A percentile compares a stretch with the other conserved stretches of the same genome.
Conservation (phyloP, 2,888 invertebrate species). For the Galeopsomyia nigrocyanea region DNA sequence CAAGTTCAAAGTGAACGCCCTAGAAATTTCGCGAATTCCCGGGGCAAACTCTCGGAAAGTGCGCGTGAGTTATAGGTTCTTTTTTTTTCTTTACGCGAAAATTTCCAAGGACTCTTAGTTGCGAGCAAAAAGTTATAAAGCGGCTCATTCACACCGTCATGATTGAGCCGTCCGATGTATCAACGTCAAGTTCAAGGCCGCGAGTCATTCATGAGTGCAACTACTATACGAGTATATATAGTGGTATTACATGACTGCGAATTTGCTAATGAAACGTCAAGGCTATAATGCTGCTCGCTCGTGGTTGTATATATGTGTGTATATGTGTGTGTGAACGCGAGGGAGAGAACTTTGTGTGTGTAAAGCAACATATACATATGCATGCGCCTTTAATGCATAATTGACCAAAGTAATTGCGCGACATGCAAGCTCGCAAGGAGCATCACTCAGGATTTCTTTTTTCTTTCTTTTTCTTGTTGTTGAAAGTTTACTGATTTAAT, state of each 20-base stretch:
- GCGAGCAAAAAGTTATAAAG: conserved; percentile 22
- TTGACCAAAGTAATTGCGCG: conserved; percentile 60
- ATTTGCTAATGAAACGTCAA: conserved; percentile 30
- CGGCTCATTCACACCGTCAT: conserved; percentile 30
- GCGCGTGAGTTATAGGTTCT: no score
- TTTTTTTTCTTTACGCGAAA: conserved; percentile 16
- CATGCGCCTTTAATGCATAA: conserved; percentile 51
- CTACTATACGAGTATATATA: background rate
- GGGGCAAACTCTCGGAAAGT: background rate
- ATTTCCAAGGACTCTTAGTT: conserved; percentile 22
- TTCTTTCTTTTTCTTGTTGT: no score
- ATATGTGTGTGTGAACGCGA: conserved; percentile 7
- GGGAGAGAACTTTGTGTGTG: no score
- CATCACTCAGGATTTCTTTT: no score
- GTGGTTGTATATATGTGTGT: no score
- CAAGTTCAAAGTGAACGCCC: no score
- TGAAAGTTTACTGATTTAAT: no score
- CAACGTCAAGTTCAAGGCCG: conserved; percentile 26
- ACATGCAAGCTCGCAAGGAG: conserved; percentile 58
- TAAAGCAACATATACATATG: background rate
- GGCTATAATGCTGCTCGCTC: background rate
- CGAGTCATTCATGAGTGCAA: conserved; percentile 27
- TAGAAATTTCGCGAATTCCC: conserved; percentile 28
- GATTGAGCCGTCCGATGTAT: conserved; percentile 17
- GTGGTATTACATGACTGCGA: background rate